Evolutionary conservation across 2,888 invertebrate species (phyloP).

Genomic region (Osmoderma eremita): DNA sequence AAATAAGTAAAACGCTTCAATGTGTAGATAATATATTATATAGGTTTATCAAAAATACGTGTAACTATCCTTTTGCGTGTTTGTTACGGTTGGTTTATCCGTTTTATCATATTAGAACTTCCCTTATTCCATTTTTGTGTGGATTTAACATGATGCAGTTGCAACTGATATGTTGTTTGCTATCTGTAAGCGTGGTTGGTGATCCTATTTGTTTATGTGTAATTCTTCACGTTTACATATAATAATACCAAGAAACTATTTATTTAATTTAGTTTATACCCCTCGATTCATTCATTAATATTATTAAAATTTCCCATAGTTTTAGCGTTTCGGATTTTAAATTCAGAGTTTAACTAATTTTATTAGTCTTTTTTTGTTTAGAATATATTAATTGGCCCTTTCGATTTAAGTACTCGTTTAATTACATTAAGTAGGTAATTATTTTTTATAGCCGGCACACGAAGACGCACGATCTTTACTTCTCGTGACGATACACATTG

Average conservation of each 20-base stretch:
- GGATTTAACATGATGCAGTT: neutral
- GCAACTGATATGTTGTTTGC: too few relatives aligned
- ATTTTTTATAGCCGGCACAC: too few relatives aligned
- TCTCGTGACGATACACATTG: too few relatives aligned
- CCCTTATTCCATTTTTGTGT: neutral
- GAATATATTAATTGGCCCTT: slow-evolving; percentile 18
- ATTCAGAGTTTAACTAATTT: slow-evolving; percentile 13
- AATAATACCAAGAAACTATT: too few relatives aligned
- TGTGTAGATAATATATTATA: neutral
- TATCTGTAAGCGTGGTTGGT: too few relatives aligned
- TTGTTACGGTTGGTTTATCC: slow-evolving; percentile 12
- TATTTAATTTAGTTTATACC: too few relatives aligned
- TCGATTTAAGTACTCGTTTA: neutral
- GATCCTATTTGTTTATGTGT: too few relatives aligned
- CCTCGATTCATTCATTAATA: too few relatives aligned
- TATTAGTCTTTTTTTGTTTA: slow-evolving; percentile 20
- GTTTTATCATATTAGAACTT: slow-evolving; percentile 8
- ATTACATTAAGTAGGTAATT: too few relatives aligned
- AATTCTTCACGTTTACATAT: too few relatives aligned
- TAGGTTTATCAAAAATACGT: slow-evolving; percentile 20
- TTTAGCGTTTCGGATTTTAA: slow-evolving; percentile 1
- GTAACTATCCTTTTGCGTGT: slow-evolving; percentile 7
- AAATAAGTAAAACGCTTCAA: neutral
- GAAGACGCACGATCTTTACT: too few relatives aligned
- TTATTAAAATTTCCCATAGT: slow-evolving; percentile 10